Percentiles rank a stretch among this genome's conserved stretches.
phyloP scores from a whole-genome alignment of 35 echinoderm and acorn worm genomes.

The Ptychodera flava region DNA sequence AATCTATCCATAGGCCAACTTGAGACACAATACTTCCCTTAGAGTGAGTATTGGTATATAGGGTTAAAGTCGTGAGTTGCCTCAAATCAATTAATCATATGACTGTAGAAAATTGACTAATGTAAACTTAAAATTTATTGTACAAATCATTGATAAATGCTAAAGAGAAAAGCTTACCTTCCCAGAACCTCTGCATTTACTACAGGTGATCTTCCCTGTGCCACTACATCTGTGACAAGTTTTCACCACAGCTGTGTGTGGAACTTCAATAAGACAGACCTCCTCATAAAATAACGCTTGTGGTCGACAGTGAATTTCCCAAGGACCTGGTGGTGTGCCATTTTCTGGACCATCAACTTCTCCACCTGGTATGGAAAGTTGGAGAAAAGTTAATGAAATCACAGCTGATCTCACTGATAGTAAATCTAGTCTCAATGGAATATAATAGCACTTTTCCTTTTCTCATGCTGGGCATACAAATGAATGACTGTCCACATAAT shows the following conservation, averaged over 20 bases:
- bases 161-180: background rate
- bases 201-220: background rate
- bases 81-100: background rate
- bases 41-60: background rate
- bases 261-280: background rate
- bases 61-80: background rate
- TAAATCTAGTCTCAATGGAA: too few relatives aligned
- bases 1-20: background rate
- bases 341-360: background rate
- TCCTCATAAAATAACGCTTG: background rate
- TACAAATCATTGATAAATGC: background rate
- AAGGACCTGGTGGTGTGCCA: background rate
- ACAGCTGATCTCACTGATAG: too few relatives aligned
- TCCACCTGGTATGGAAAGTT: too few relatives aligned
- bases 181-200: background rate
- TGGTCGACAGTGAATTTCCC: background rate
- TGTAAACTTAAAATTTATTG: background rate
- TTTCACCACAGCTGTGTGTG: background rate
- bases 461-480: too few relatives aligned
- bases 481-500: too few relatives aligned
- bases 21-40: background rate
- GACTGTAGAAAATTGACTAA: background rate
- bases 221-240: background rate
- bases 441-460: too few relatives aligned
- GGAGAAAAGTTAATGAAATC: too few relatives aligned